Base-by-base conservation (phyloP, 2,113 vertebrate genomes). In the Propithecus coquereli region DNA sequence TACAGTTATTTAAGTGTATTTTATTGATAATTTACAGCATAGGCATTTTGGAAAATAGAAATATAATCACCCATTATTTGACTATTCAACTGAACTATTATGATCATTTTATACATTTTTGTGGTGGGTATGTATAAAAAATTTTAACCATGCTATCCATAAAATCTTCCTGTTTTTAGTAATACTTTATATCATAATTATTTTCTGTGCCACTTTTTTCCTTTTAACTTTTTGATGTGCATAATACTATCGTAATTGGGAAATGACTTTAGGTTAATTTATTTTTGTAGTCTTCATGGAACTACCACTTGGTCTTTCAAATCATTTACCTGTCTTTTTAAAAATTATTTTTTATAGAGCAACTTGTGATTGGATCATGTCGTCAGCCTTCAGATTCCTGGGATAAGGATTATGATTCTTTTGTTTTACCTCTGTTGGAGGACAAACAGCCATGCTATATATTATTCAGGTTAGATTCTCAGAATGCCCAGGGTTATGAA, bases 401-500 rank as follows among this genome's bases (percentile, higher is more conserved):
- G 99, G 99, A 99, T 94, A 98, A 99, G 90, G 99, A 99, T 97
- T 99, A 99, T 20, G 99, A 99, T 80, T 95, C 98, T 63, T 98
- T 99, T 84, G 97, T 99, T 91, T 98, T 99, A 92, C 99, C 99
- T 18, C 98, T 99, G 85, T 98, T 99, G 43, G 99, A 99, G 93
- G 99, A 99, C 77, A 99, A 98, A 30, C 97, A 99, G 71, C 99
- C 99, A 0, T 99, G 99, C 97, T 99, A 99, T 76, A 96, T 99
- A 97, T 98, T 99, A 65, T 99, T 99, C 98, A 99, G 99, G 93
- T 98, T 99, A 98, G 99, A 99, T 98, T 99, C 99, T 93, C 98
- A 98, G 87, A 99, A 99, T 98, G 99, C 99, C 97, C 99, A 99
- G 98, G 99, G 99, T 90, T 99, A 99, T 77, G 99, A 99, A 96